These are phyloP conservation scores for Trichomycterus rosablanca DNA, from an alignment of 2,113 vertebrate species.

Conservation along the genomic window DNA sequence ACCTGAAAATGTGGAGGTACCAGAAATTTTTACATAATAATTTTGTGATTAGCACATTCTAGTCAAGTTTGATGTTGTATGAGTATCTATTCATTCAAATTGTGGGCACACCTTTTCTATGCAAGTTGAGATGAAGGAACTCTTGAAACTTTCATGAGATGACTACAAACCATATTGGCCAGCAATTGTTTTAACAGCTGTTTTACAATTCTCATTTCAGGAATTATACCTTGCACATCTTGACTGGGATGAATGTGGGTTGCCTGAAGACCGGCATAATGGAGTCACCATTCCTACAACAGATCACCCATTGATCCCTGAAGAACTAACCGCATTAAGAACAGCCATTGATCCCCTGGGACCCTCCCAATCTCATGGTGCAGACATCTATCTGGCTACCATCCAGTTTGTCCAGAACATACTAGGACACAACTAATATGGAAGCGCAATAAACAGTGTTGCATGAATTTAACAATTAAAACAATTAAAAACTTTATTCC, in stretches of 20 bases:
- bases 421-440: neutral
- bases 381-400: slow-evolving; percentile 11
- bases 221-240: slow-evolving; percentile 4
- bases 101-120: neutral
- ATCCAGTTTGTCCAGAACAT: slow-evolving; percentile 2
- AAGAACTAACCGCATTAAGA: slow-evolving; percentile 1
- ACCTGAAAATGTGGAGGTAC: slow-evolving; percentile 13
- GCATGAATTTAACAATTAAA: too few species aligned
- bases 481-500: too few species aligned
- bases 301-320: neutral
- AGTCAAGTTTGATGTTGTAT: neutral
- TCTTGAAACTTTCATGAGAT: too few species aligned
- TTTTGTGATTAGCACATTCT: neutral
- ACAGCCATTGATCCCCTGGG: slow-evolving; percentile 3
- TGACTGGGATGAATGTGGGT: neutral
- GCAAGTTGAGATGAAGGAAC: neutral
- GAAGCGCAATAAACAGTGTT: neutral
- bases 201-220: neutral
- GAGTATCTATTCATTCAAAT: neutral
- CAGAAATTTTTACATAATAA: neutral
- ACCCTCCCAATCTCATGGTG: slow-evolving; percentile 4
- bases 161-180: neutral
- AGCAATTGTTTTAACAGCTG: neutral
- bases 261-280: slow-evolving; percentile 4
- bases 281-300: neutral